A percentile compares a stretch with the other conserved stretches of the same genome.
Conservation (phyloP, 2,113 vertebrate genomes). For the Coptodon bakossiorum region DNA sequence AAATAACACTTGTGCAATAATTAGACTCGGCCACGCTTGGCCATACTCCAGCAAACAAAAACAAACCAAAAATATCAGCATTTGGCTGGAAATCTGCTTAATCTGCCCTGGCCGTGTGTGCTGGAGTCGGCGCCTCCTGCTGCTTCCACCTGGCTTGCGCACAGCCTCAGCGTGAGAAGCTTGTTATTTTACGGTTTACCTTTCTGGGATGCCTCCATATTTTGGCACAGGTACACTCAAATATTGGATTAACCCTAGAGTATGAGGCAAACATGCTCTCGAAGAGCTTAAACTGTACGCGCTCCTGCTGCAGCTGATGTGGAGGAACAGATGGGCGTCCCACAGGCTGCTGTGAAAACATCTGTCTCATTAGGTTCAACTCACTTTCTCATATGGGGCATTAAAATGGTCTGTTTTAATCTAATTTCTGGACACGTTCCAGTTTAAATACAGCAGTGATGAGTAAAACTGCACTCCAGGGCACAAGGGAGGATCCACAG, state of each 20-base stretch:
- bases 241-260: conserved; percentile 39
- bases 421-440: background rate
- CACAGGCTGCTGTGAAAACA: background rate
- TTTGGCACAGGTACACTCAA: conserved; percentile 29
- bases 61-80: conserved; percentile 67
- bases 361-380: background rate
- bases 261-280: conserved; percentile 8
- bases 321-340: background rate
- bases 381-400: background rate
- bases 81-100: conserved; percentile 33
- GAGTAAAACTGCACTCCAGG: background rate
- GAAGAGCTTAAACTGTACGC: background rate
- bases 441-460: background rate
- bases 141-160: conserved; percentile 24
- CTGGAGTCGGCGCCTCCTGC: background rate
- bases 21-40: conserved; percentile 52
- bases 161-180: conserved; percentile 5
- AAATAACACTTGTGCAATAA: conserved; percentile 70
- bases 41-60: conserved; percentile 63
- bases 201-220: background rate
- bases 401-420: background rate
- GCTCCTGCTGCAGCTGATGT: background rate
- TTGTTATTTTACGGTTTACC: conserved; percentile 47
- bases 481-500: background rate
- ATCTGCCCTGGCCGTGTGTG: background rate